Evolutionary conservation across 2,113 vertebrate species (phyloP), one percentile per base, ranked within the genome.

Genomic region (Ursus arctos): DNA sequence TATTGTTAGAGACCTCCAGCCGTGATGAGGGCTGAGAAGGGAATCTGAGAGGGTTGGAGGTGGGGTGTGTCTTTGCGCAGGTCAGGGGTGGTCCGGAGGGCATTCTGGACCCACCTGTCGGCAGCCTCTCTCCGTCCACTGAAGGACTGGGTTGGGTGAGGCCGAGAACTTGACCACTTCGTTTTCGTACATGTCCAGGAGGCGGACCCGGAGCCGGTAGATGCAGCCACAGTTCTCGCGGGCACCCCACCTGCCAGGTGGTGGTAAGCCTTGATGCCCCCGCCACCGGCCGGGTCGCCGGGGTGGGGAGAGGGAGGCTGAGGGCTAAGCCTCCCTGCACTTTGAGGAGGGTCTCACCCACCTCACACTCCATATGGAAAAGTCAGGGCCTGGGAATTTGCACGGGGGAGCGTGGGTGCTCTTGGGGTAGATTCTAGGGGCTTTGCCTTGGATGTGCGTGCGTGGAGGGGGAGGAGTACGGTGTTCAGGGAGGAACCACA

Each of bases 41-140:
- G 43, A 69, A 7, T 31, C 7, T 2, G 57, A 31, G 53, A 65
- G 19, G 40, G 31, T 6, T 19, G 22, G 63, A 76, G 40, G 36
- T 9, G 11, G 65, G 33, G n/a, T 1, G 8, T 5, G 43, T 21
- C 79, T 49, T 40, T 65, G 9, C 47, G 47, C 1, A 0, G 71
- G 19, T 14, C 18, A 11, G 79, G 59, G 77, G 24, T 36, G 59
- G 67, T 40, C 2, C 11, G 74, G 77, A 76, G 19, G 63, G 6
- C 3, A 2, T 26, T 51, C n/a, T 6, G 74, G 33, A 97, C 97
- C 53, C 72, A 98, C 98, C 98, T 98, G 96, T 4, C 88, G 79
- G 88, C 98, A 98, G 26, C 55, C 53, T 40, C 76, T 57, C n/a
- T 98, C 96, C 0, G 97, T 98, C 98, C 97, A 97, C 55, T 97